A percentile compares a stretch with the other conserved stretches of the same genome.
Evolutionary conservation across 2,797 vertebrate genomes (phyloP).

Genomic region (Psittacula echo): DNA sequence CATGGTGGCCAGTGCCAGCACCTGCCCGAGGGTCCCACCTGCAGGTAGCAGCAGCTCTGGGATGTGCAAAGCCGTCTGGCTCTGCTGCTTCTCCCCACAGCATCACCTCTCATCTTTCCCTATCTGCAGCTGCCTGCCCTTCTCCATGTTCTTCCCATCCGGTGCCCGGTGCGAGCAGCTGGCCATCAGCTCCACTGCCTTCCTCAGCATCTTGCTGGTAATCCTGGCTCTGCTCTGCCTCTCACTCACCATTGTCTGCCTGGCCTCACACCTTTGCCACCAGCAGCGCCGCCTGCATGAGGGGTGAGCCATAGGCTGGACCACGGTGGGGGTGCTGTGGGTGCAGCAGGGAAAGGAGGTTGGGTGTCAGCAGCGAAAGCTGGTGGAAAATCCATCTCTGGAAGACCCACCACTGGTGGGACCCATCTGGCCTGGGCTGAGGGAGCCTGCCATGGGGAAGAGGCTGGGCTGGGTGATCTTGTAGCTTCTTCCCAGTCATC

Average conservation of each 20-base stretch:
- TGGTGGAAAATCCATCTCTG: background rate
- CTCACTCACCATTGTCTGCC: slow-evolving; percentile 1
- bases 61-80: fast-evolving
- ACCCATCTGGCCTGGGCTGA: fast-evolving
- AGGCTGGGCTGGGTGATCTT: background rate
- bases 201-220: slow-evolving; percentile 76
- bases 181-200: slow-evolving; percentile 57
- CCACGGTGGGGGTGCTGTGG: background rate
- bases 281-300: fast-evolving
- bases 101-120: background rate
- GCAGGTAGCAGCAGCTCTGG: slow-evolving; percentile 55
- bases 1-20: slow-evolving; percentile 65
- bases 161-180: slow-evolving; percentile 59
- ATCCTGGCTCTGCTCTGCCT: slow-evolving; percentile 69
- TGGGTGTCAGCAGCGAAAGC: background rate
- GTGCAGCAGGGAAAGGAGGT: background rate
- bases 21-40: slow-evolving; percentile 38
- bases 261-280: background rate
- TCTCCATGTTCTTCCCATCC: slow-evolving; percentile 62
- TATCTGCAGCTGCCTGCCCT: slow-evolving; percentile 67
- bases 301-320: background rate
- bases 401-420: background rate
- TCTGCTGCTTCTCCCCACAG: fast-evolving
- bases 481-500: background rate
- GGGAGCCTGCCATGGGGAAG: background rate